These are phyloP conservation scores for Calycopis cecrops DNA, from an alignment of 1,140 invertebrate genomes.

Conservation along the genomic window DNA sequence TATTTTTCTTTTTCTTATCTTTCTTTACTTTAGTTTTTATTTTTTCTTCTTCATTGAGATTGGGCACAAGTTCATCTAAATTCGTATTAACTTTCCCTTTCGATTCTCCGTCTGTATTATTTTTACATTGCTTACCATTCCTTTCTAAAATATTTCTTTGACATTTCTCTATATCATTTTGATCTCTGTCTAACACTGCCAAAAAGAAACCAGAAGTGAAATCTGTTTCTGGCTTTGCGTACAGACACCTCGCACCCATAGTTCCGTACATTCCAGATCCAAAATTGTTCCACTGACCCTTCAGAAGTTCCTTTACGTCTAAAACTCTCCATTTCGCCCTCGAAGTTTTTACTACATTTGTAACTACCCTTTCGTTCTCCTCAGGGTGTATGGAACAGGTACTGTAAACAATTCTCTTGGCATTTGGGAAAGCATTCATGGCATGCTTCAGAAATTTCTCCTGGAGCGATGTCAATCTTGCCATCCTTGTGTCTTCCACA, in stretches of 20 bases:
- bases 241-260: slow-evolving; percentile 85
- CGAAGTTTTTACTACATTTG: slow-evolving; percentile 76
- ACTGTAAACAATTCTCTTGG: slow-evolving; percentile 93
- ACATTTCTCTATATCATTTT: slow-evolving; percentile 42
- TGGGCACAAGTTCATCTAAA: background rate
- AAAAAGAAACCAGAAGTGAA: slow-evolving; percentile 96
- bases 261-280: slow-evolving; percentile 78
- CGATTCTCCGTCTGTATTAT: slow-evolving; percentile 14
- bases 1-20: slow-evolving; percentile 17
- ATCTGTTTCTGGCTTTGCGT: slow-evolving; percentile 84
- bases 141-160: slow-evolving; percentile 14
- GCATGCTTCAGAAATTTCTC: slow-evolving; percentile 90
- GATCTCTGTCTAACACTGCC: slow-evolving; percentile 86
- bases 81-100: background rate
- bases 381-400: slow-evolving; percentile 93
- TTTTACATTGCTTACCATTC: slow-evolving; percentile 24
- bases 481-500: slow-evolving; percentile 75
- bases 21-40: slow-evolving; percentile 17
- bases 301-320: slow-evolving; percentile 75
- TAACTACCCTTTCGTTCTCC: slow-evolving; percentile 95
- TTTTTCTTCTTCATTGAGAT: slow-evolving; percentile 13
- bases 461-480: slow-evolving; percentile 88
- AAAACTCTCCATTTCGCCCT: slow-evolving; percentile 79
- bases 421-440: slow-evolving; percentile 87
- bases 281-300: slow-evolving; percentile 80